phyloP scores from a whole-genome alignment of 2,888 invertebrate species.

The Microchrysa polita region DNA sequence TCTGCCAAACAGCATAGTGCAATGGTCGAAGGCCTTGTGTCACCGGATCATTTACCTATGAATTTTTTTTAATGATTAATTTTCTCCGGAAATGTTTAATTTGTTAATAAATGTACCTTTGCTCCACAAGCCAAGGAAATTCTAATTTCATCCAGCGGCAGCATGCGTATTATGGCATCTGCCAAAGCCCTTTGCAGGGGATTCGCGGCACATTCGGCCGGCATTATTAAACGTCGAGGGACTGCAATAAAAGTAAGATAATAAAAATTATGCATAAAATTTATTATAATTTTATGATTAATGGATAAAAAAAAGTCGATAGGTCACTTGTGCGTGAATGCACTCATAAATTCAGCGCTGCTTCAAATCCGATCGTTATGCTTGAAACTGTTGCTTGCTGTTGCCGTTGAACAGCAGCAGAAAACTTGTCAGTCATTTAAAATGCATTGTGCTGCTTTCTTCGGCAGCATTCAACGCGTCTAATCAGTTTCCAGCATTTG shows the following conservation, averaged over 20 bases:
- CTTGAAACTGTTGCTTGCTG: too few relatives aligned
- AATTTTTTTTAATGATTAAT: slow-evolving; percentile 51
- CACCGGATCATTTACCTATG: slow-evolving; percentile 77
- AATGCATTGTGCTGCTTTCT: too few relatives aligned
- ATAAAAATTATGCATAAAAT: too few relatives aligned
- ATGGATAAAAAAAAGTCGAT: too few relatives aligned
- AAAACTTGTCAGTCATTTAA: too few relatives aligned
- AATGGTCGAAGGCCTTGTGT: slow-evolving; percentile 87
- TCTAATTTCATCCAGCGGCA: slow-evolving; percentile 85
- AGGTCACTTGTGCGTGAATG: too few relatives aligned
- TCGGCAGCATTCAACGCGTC: too few relatives aligned
- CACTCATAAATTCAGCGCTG: too few relatives aligned
- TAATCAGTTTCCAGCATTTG: too few relatives aligned
- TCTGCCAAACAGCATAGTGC: slow-evolving; percentile 93
- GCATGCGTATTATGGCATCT: slow-evolving; percentile 89
- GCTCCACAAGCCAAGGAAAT: slow-evolving; percentile 88
- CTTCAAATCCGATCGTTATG: too few relatives aligned
- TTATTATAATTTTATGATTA: not conserved
- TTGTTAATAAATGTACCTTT: too few relatives aligned
- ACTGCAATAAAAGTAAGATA: slow-evolving; percentile 21
- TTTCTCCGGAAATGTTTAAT: not conserved
- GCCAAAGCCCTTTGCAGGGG: slow-evolving; percentile 86
- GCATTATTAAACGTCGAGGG: slow-evolving; percentile 66
- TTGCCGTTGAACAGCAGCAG: too few relatives aligned
- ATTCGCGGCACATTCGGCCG: slow-evolving; percentile 76